These are phyloP conservation scores for Seriola dumerili DNA, from an alignment of 2,113 vertebrate genomes.

Conservation along the genomic window DNA sequence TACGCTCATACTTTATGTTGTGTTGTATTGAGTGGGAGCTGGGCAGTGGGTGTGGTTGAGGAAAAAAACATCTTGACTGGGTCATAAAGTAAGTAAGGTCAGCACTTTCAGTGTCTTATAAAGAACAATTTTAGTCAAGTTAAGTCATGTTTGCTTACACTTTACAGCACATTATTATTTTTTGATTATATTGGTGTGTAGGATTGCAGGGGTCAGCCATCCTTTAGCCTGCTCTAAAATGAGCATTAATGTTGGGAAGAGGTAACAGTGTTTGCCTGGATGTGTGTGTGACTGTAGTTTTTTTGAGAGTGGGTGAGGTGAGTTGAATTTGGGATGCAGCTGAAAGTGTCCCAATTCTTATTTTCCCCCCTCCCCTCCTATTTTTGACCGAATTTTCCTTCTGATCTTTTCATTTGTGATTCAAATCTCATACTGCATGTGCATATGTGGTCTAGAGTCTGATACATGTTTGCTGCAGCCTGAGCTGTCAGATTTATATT, in stretches of 20 bases:
- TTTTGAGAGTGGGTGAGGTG: background rate
- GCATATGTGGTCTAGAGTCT: conserved; percentile 3
- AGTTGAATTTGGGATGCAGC: conserved; percentile 28
- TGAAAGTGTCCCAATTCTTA: conserved; percentile 39
- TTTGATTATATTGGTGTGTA: background rate
- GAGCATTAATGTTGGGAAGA: conserved; percentile 9
- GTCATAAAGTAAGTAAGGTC: conserved; percentile 11
- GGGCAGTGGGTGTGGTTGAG: conserved; percentile 5
- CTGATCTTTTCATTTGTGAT: conserved; percentile 44
- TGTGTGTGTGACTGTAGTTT: background rate
- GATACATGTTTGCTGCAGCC: conserved; percentile 16
- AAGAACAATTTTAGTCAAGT: background rate
- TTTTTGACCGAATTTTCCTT: conserved; percentile 3
- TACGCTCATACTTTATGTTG: background rate
- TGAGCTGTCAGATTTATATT: conserved; percentile 35
- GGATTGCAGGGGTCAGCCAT: background rate
- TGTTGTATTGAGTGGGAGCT: conserved; percentile 10
- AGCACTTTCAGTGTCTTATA: background rate
- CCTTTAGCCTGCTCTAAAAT: background rate
- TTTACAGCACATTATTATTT: background rate
- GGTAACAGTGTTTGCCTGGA: background rate
- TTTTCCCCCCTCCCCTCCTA: background rate
- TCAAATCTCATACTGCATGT: conserved; percentile 26
- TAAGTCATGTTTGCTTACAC: background rate
- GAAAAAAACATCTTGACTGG: background rate